phyloP scores from a whole-genome alignment of 2,888 invertebrate species.

The Folsomia manolachei region DNA sequence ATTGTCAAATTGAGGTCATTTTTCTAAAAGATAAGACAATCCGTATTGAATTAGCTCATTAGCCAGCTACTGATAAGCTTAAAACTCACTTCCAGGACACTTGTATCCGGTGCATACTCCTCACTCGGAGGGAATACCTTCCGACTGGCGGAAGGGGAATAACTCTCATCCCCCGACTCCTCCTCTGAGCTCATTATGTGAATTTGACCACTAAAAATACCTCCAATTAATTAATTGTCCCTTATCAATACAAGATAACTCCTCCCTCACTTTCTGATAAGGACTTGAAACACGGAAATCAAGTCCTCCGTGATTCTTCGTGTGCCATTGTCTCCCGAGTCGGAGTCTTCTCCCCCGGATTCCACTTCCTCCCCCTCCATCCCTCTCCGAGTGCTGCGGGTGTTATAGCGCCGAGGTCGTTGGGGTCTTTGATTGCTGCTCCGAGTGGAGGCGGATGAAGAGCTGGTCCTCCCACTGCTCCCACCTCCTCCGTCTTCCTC shows the following conservation, averaged over 20 bases:
- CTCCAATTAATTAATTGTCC: background rate
- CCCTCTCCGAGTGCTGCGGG: background rate
- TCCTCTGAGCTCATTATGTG: constrained; percentile 47
- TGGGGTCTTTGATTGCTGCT: too few relatives aligned
- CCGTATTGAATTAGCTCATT: background rate
- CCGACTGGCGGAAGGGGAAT: constrained; percentile 13
- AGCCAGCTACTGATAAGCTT: background rate
- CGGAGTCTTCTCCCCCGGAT: background rate
- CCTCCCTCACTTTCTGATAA: constrained; percentile 37
- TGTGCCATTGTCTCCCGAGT: background rate
- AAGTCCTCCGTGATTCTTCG: constrained; percentile 28
- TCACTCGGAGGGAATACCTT: constrained; percentile 31
- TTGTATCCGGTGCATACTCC: constrained; percentile 38
- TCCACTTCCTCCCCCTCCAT: background rate
- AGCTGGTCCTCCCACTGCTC: too few relatives aligned
- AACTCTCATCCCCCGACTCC: constrained; percentile 41
- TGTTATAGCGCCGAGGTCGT: too few relatives aligned
- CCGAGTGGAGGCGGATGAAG: background rate
- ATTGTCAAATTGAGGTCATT: constrained; percentile 42
- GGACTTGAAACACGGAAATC: constrained; percentile 46
- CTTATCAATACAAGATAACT: background rate
- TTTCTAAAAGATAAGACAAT: constrained; percentile 21
- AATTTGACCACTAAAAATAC: constrained; percentile 42
- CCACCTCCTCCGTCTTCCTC: too few relatives aligned
- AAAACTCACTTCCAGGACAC: constrained; percentile 33